Evolutionary conservation across 2,888 invertebrate species (phyloP), one percentile per base, ranked within the genome.

Genomic region (Xestia ashworthii): DNA sequence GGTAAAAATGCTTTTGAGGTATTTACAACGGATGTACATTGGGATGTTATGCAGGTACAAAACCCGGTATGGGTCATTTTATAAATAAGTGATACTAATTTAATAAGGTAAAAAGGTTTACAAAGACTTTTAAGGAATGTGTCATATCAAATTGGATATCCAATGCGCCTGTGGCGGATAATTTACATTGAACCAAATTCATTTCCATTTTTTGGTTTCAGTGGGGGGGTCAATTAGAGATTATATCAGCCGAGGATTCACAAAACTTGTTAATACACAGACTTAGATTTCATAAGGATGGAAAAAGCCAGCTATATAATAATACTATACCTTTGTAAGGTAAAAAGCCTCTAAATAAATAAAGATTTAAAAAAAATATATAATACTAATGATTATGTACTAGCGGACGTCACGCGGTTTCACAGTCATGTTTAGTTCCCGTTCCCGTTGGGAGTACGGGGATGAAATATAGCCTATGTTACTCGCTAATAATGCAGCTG

Each of bases 1-100:
- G 22, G 14, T 14, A 74, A 73, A 74, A 58, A 46, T 66, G 11
- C 55, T 71, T 41, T 25, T 44, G 55, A 83, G 60, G 66, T 75
- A 85, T 84, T 80, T 78, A 62, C 70, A 48, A 74, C 86, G 83
- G 83, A 85, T 82, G 75, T 85, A 74, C 66, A 25, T 48, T 58
- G 65, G 85, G 32, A 44, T 48, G 66, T 11, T 64, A 81, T 64
- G 76, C 82, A 83, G 85, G 76, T 83, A 83, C 50, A 14, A 71
- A 72, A 64, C n/a, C 85, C 58, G 64, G 74, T 66, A 41, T 44
- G 72, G 71, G 68, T 65, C 41, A 41, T 46, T 70, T 73, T 32
- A 58, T 65, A 70, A 76, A 85, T 82, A 83, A 85, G 50, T 81
- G 76, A 64, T 67, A 76, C 50, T 67, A 70, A 82, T 81, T 81